These are phyloP conservation scores for Physocephala rufipes DNA, from an alignment of 2,888 invertebrate genomes.

Conservation along the genomic window DNA sequence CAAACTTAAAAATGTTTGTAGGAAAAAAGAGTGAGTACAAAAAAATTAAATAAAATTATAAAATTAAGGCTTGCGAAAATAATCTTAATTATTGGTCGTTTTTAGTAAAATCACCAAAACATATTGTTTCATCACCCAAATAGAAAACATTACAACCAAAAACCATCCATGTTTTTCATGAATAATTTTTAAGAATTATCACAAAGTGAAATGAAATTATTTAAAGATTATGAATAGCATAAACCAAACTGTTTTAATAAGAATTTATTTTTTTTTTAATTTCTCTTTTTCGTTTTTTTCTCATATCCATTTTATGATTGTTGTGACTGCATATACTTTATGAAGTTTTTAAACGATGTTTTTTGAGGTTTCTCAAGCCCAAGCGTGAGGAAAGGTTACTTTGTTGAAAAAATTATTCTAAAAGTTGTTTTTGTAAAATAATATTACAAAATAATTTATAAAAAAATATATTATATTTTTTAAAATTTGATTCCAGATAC, in stretches of 20 bases:
- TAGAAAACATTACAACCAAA: not conserved
- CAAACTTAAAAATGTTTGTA: conserved; percentile 53
- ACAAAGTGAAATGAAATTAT: too few relatives aligned
- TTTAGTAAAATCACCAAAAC: conserved; percentile 10
- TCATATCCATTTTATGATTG: conserved; percentile 10
- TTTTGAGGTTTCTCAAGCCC: conserved; percentile 1
- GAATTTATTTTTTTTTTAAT: conserved; percentile 16
- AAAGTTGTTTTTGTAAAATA: conserved; percentile 29
- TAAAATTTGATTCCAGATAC: not conserved
- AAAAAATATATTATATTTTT: conserved; percentile 34
- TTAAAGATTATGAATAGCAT: too few relatives aligned
- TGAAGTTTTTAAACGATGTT: too few relatives aligned
- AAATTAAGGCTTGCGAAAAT: not conserved
- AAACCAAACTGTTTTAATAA: not conserved
- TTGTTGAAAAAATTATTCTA: conserved; percentile 36
- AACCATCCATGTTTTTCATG: too few relatives aligned
- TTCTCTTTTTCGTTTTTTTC: conserved; percentile 17
- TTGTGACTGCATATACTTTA: not conserved
- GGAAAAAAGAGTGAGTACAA: conserved; percentile 66
- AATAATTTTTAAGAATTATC: too few relatives aligned
- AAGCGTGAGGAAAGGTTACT: conserved; percentile 22
- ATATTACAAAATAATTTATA: conserved; percentile 34
- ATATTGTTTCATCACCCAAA: not conserved
- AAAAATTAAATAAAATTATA: not conserved
- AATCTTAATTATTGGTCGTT: conserved; percentile 12